These are phyloP conservation scores for Tachysurus fulvidraco DNA, from an alignment of 2,113 vertebrate genomes.

Conservation along the genomic window DNA sequence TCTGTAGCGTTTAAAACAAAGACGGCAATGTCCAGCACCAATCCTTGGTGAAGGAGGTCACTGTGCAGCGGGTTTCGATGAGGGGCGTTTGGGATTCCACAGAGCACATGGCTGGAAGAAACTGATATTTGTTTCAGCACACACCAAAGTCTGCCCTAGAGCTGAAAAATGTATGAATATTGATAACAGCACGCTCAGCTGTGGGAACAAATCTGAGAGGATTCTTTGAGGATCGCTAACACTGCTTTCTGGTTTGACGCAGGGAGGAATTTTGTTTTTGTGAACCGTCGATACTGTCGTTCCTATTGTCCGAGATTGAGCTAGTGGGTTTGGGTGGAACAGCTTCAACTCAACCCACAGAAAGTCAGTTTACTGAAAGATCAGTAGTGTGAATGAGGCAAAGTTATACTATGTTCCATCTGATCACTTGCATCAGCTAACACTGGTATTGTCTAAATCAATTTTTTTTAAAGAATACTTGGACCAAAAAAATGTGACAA, in stretches of 20 bases:
- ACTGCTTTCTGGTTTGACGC: conserved; percentile 48
- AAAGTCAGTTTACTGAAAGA: neutral
- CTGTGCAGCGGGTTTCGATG: conserved; percentile 69
- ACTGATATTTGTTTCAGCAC: conserved; percentile 59
- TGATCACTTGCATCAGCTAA: neutral
- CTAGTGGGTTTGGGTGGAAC: conserved; percentile 33
- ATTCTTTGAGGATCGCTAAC: conserved; percentile 56
- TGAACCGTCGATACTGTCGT: conserved; percentile 23
- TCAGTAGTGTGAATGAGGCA: neutral
- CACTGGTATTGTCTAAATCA: neutral
- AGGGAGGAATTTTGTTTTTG: conserved; percentile 50
- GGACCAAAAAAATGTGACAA: no score
- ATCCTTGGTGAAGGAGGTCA: conserved; percentile 62
- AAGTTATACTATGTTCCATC: neutral
- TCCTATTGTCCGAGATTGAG: neutral
- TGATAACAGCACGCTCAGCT: conserved; percentile 67
- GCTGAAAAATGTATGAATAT: conserved; percentile 69
- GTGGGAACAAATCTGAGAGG: conserved; percentile 66
- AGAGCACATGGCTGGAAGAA: conserved; percentile 58
- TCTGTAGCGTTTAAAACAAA: conserved; percentile 66
- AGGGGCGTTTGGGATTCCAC: conserved; percentile 71
- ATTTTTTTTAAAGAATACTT: neutral
- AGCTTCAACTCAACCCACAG: conserved; percentile 21
- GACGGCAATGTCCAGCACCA: conserved; percentile 65
- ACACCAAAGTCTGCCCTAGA: conserved; percentile 59